phyloP scores from a whole-genome alignment of 1,140 invertebrate genomes.

The Pseudomyrmex sp. region DNA sequence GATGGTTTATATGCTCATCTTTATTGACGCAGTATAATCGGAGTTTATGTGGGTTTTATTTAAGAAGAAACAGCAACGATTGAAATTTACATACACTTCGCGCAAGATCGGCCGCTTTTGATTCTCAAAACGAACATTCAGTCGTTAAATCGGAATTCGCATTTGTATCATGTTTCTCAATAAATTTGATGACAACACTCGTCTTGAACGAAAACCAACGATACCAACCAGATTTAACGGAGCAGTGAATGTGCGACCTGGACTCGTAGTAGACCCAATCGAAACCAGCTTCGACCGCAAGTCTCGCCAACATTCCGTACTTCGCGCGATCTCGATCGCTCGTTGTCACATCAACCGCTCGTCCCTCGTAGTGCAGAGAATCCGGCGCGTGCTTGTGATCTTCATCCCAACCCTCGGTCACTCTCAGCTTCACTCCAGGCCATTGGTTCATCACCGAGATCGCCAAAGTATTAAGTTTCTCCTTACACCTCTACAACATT shows the following conservation, averaged over 20 bases:
- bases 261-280: conserved; percentile 99
- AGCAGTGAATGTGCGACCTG: conserved; percentile 97
- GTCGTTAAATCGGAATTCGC: not conserved
- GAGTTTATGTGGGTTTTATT: conserved; percentile 54
- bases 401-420: conserved; percentile 98
- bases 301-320: conserved; percentile 97
- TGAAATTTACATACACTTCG: conserved; percentile 16
- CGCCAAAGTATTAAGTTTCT: conserved; percentile 97
- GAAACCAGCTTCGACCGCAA: conserved; percentile 99
- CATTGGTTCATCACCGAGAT: conserved; percentile 99
- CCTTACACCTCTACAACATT: conserved; percentile 94
- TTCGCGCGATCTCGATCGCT: conserved; percentile 96
- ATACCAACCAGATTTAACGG: conserved; percentile 97
- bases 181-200: too few species aligned
- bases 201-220: not conserved
- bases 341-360: conserved; percentile 98
- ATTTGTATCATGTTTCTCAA: too few species aligned
- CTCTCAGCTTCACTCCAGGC: conserved; percentile 96
- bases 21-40: conserved; percentile 40
- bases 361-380: conserved; percentile 97
- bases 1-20: conserved; percentile 48
- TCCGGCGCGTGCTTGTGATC: conserved; percentile 91
- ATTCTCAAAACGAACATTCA: not conserved
- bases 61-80: conserved; percentile 40
- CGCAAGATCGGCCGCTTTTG: not conserved